Percentiles rank a stretch among this genome's conserved stretches.
These are phyloP conservation scores for Chymomyza fuscimana DNA, from an alignment of 2,888 invertebrate species.

Conservation along the genomic window DNA sequence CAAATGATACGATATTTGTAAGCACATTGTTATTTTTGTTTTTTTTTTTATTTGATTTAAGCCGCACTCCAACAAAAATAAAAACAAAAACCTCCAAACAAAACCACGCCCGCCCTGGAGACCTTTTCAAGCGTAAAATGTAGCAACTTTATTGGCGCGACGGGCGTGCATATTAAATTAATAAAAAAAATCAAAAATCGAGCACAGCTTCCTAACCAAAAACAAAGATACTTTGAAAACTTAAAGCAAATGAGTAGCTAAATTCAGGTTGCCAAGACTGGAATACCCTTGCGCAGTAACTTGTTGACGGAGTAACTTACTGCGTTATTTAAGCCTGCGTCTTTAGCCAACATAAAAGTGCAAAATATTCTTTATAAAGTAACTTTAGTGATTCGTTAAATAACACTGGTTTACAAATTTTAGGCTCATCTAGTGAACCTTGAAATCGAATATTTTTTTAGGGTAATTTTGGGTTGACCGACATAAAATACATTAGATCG, in stretches of 20 bases:
- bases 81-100: conserved; percentile 4
- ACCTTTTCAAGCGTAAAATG: conserved; percentile 70
- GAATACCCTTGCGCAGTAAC: not conserved
- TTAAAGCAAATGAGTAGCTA: not conserved
- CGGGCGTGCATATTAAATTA: conserved; percentile 78
- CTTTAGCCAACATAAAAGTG: too few species aligned
- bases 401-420: too few species aligned
- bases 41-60: conserved; percentile 72
- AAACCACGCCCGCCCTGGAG: conserved; percentile 37
- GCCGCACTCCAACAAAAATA: conserved; percentile 53
- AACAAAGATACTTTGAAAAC: not conserved
- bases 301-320: not conserved
- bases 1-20: conserved; percentile 29
- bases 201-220: conserved; percentile 10
- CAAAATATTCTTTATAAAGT: too few species aligned
- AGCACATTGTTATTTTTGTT: conserved; percentile 18
- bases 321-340: too few species aligned
- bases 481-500: too few species aligned
- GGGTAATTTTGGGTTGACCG: too few species aligned
- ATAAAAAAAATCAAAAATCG: conserved; percentile 44
- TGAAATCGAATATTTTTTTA: too few species aligned
- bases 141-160: conserved; percentile 77
- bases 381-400: too few species aligned
- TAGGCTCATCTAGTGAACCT: too few species aligned
- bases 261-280: not conserved